Base-by-base conservation (phyloP, 2,888 invertebrate genomes). In the Spodoptera exigua region DNA sequence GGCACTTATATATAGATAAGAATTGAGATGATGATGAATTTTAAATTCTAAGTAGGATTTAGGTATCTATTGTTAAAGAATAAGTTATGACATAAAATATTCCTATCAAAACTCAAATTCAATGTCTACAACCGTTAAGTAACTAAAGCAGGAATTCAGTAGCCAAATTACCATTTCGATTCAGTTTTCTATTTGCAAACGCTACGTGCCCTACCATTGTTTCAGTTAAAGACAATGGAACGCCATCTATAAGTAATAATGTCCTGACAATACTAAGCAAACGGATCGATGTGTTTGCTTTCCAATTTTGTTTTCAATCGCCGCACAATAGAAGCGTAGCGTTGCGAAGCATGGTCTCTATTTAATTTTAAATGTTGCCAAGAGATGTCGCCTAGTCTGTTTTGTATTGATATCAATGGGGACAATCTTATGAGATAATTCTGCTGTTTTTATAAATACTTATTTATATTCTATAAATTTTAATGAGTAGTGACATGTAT, bases 191-290 rank as follows among this genome's bases (percentile, higher is more conserved):
- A 34, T 70, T 64, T 65, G 16, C 5, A n/a, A 40, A 39, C 55
- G 45, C 36, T 16, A 53, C 48, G 44, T 57, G 1, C 10, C 14
- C 21, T 13, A 7, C 40, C 40, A 43, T 52, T 58, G 40, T 49
- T 2, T 11, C 5, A 1, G 13, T 1, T 16, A 40, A 27, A 12
- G 41, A 70, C 55, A 70, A 61, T 56, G 47, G 36, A 17, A 45
- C 35, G 73, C 68, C 68, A 72, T 67, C 67, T 75, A 27, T 63
- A 56, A 56, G 61, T 54, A 54, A 56, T 57, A 34, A 62, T 59
- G 18, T 32, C 9, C 13, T 16, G 56, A 48, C 41, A 47, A 48
- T 44, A 32, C 34, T 49, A 44, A n/a, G 18, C 49, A 54, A 51
- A 71, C 46, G 7, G 17, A 36, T 71, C 65, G 39, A 54, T 46